A percentile compares a stretch with the other conserved stretches of the same genome.
Evolutionary conservation across 2,113 vertebrate genomes (phyloP).

Genomic region (Gymnobelideus leadbeateri): DNA sequence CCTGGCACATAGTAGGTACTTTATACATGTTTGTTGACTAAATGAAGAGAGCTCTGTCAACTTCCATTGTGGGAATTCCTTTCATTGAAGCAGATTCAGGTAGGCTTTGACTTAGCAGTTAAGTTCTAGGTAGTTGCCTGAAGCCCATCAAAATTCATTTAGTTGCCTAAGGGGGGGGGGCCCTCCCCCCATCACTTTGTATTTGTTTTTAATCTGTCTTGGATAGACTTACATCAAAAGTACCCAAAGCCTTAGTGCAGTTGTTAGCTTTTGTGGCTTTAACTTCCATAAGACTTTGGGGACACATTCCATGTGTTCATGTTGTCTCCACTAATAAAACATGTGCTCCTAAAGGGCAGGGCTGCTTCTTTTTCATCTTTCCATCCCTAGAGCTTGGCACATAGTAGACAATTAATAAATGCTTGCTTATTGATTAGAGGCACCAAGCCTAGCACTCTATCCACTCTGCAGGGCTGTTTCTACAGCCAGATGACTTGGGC

Average conservation of each 20-base stretch:
- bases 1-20: not conserved
- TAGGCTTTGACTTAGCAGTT: not conserved
- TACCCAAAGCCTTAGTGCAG: not conserved
- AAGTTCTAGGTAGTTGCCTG: not conserved
- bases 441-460: not conserved
- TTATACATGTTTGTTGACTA: not conserved
- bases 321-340: not conserved
- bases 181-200: not conserved
- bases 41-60: not conserved
- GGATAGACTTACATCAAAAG: not conserved
- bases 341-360: not conserved
- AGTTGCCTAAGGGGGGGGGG: too few species aligned
- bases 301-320: not conserved
- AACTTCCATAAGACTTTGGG: not conserved
- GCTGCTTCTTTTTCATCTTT: not conserved
- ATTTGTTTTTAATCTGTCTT: not conserved
- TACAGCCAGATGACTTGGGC: slow-evolving; percentile 10
- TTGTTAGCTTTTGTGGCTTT: not conserved
- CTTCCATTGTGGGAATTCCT: not conserved
- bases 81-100: not conserved
- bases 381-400: not conserved
- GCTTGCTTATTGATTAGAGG: not conserved
- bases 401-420: not conserved
- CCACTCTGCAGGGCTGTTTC: not conserved
- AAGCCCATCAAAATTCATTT: too few species aligned